Evolutionary conservation across 2,888 invertebrate genomes (phyloP).

Genomic region (Chaitophorus viminalis): DNA sequence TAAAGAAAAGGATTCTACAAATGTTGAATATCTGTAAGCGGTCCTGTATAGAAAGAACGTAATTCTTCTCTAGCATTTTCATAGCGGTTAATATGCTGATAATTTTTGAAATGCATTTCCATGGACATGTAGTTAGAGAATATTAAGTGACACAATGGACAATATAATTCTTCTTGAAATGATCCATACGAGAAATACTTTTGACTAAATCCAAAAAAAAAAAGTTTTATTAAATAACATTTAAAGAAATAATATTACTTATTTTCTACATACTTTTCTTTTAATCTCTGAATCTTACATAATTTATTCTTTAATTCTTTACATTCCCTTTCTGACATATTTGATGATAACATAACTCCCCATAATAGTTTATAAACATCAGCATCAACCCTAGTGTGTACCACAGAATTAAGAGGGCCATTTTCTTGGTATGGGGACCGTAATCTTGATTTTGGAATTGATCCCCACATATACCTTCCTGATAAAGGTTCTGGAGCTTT

Average conservation of each 20-base stretch:
- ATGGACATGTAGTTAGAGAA: slow-evolving; percentile 19
- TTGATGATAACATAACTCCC: slow-evolving; percentile 3
- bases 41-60: background rate
- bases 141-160: slow-evolving; percentile 38
- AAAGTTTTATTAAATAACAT: background rate
- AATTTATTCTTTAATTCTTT: slow-evolving; percentile 22
- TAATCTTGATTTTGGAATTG: slow-evolving; percentile 24
- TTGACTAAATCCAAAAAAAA: background rate
- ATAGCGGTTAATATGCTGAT: slow-evolving; percentile 42
- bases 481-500: slow-evolving; percentile 25
- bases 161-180: slow-evolving; percentile 15
- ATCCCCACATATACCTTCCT: slow-evolving; percentile 30
- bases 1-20: background rate
- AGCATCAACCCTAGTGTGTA: slow-evolving; percentile 54
- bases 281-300: slow-evolving; percentile 48
- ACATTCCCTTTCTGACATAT: slow-evolving; percentile 12
- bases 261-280: slow-evolving; percentile 17
- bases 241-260: background rate
- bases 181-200: background rate
- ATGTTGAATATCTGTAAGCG: slow-evolving; percentile 30
- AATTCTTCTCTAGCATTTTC: slow-evolving; percentile 40
- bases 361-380: slow-evolving; percentile 57
- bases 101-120: slow-evolving; percentile 32
- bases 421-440: slow-evolving; percentile 19
- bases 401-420: slow-evolving; percentile 20